Percentiles rank a stretch among this genome's conserved stretches.
Conservation (phyloP, 2,888 invertebrate genomes). For the Scaptodrosophila latifasciaeformis region DNA sequence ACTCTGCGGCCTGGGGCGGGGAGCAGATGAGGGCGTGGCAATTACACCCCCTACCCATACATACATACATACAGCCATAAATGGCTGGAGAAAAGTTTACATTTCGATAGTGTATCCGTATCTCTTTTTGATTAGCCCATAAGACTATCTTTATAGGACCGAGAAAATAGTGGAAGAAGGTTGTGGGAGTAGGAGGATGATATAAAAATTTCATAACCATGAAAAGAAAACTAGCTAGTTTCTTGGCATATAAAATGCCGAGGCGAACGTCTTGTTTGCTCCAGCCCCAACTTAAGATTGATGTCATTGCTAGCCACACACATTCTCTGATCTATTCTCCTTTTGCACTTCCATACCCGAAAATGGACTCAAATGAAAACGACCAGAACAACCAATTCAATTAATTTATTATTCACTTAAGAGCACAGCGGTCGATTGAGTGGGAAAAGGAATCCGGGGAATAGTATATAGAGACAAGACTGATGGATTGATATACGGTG, state of each 20-base stretch:
- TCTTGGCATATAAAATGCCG: no score
- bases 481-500: neutral
- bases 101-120: constrained; percentile 46
- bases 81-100: constrained; percentile 15
- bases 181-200: neutral
- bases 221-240: constrained; percentile 2
- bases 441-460: neutral
- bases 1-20: no score
- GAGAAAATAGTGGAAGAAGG: neutral
- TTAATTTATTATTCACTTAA: constrained; percentile 68
- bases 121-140: constrained; percentile 57
- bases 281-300: no score
- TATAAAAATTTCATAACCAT: no score
- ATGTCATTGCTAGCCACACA: no score
- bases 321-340: no score
- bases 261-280: no score
- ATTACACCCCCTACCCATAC: constrained; percentile 3
- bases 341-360: constrained; percentile 14
- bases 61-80: constrained; percentile 16
- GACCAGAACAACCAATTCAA: constrained; percentile 50
- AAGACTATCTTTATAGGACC: no score
- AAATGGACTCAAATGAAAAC: constrained; percentile 31
- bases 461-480: neutral
- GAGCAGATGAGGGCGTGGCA: constrained; percentile 16
- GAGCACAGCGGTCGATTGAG: constrained; percentile 38